Evolutionary conservation across 2,113 vertebrate genomes (phyloP).

Genomic region (Ceratotherium simum): DNA sequence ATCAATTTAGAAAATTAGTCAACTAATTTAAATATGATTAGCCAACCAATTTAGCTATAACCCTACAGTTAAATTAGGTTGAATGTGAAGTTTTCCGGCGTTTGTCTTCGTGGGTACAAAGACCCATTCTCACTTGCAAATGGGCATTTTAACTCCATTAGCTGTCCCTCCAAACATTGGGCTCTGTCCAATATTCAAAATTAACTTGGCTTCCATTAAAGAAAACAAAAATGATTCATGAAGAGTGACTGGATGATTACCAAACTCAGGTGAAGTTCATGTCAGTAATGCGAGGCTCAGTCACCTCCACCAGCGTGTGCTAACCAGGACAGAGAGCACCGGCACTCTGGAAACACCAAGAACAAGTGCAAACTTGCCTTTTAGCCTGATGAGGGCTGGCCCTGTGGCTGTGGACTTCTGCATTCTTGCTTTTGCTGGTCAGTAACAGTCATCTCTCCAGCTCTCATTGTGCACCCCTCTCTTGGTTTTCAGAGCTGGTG

Average conservation of each 20-base stretch:
- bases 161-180: slow-evolving; percentile 79
- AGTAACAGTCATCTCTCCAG: slow-evolving; percentile 93
- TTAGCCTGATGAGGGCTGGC: slow-evolving; percentile 73
- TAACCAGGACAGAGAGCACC: slow-evolving; percentile 81
- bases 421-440: slow-evolving; percentile 73
- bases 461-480: slow-evolving; percentile 87
- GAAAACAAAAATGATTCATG: slow-evolving; percentile 63
- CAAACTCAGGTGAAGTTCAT: slow-evolving; percentile 82
- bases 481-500: slow-evolving; percentile 90
- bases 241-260: slow-evolving; percentile 82
- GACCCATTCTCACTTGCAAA: slow-evolving; percentile 70
- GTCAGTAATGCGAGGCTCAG: slow-evolving; percentile 92
- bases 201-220: slow-evolving; percentile 71
- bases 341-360: slow-evolving; percentile 75
- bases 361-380: slow-evolving; percentile 71
- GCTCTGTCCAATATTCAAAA: slow-evolving; percentile 78
- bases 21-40: slow-evolving; percentile 65
- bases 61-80: background rate
- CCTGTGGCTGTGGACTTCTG: slow-evolving; percentile 72
- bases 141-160: slow-evolving; percentile 86
- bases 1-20: background rate
- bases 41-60: background rate
- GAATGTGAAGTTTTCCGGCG: slow-evolving; percentile 51
- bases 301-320: slow-evolving; percentile 85
- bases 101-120: background rate